A percentile compares a stretch with the other conserved stretches of the same genome.
Evolutionary conservation across 2,888 invertebrate genomes (phyloP).

Genomic region (Trachelus tabidus): DNA sequence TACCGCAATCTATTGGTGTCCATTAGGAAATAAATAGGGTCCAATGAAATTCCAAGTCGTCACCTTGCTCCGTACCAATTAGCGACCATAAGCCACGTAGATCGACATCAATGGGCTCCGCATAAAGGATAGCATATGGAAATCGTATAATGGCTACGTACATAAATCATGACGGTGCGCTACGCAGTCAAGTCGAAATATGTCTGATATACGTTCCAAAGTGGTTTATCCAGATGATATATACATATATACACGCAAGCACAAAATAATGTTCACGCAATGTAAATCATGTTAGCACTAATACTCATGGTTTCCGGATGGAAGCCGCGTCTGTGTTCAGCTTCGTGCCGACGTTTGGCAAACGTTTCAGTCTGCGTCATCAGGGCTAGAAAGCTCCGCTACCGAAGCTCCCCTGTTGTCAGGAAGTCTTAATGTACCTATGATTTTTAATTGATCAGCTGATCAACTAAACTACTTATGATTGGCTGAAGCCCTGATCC

Average conservation of each 20-base stretch:
- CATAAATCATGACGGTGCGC: background rate
- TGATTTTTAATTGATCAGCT: too few species aligned
- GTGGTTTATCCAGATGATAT: background rate
- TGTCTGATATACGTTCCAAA: background rate
- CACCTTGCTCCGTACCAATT: background rate
- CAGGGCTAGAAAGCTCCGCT: too few species aligned
- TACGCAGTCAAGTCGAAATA: background rate
- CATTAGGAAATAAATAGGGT: background rate
- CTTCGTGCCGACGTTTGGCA: too few species aligned
- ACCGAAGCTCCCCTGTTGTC: too few species aligned
- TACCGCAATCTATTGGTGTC: background rate
- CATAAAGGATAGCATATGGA: background rate
- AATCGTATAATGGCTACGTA: background rate
- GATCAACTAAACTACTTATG: too few species aligned
- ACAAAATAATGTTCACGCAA: background rate
- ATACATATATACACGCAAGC: background rate
- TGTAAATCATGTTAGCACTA: background rate
- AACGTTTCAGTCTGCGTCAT: too few species aligned
- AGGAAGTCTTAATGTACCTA: too few species aligned
- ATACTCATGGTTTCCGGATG: too few species aligned
- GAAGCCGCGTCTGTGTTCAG: too few species aligned
- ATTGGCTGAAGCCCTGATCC: too few species aligned
- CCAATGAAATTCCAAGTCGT: background rate
- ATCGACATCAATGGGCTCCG: background rate
- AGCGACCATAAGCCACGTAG: background rate